Conservation (phyloP, 2,113 vertebrate species). For the Melanostigma gelatinosum region DNA sequence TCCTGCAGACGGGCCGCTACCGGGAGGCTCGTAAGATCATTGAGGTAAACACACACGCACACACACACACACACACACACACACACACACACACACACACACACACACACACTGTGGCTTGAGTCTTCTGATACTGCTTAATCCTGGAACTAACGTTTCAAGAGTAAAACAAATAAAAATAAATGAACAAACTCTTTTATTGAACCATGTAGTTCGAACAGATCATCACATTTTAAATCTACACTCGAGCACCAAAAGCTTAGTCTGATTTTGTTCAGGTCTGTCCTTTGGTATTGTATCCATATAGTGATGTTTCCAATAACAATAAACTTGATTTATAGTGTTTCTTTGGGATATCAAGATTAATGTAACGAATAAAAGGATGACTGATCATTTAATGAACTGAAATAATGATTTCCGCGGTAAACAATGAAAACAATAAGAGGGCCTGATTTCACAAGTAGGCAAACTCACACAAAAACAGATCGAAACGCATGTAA, state of each 20-base stretch:
- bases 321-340: not conserved
- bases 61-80: not conserved
- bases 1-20: slow-evolving; percentile 92
- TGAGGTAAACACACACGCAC: slow-evolving; percentile 85
- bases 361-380: not conserved
- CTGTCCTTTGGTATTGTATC: not conserved
- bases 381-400: not conserved
- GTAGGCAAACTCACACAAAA: not conserved
- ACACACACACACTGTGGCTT: not conserved
- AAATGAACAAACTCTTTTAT: not conserved
- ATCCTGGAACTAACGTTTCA: not conserved
- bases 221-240: not conserved
- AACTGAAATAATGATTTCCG: not conserved
- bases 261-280: too few relatives aligned
- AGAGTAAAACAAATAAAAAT: not conserved
- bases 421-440: not conserved
- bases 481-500: not conserved
- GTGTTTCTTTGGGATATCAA: not conserved
- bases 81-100: not conserved
- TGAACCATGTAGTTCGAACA: not conserved
- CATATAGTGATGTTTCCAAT: not conserved
- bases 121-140: not conserved
- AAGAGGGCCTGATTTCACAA: not conserved
- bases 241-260: too few relatives aligned
- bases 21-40: slow-evolving; percentile 95